Percentiles rank a stretch among this genome's conserved stretches.
Evolutionary conservation across 2,888 invertebrate genomes (phyloP).

Genomic region (Lomographa bimaculata): DNA sequence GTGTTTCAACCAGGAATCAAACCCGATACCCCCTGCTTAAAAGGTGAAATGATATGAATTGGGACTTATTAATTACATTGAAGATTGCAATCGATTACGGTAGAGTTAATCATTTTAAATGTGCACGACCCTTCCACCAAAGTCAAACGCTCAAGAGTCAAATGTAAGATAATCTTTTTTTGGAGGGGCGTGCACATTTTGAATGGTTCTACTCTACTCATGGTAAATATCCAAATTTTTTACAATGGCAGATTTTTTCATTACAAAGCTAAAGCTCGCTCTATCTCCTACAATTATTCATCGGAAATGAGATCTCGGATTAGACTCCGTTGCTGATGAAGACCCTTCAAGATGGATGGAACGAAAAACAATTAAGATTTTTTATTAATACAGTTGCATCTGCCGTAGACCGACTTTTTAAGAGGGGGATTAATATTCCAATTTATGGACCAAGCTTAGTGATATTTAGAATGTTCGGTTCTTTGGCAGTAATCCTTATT

Average conservation of each 20-base stretch:
- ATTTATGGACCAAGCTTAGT: conserved; percentile 6
- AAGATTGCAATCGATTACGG: no score
- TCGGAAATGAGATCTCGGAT: conserved; percentile 75
- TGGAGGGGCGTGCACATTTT: no score
- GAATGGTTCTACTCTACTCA: no score
- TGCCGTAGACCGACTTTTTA: conserved; percentile 11
- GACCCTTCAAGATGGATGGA: conserved; percentile 52
- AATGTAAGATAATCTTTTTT: no score
- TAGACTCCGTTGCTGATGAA: conserved; percentile 59
- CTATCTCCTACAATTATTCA: conserved; percentile 66
- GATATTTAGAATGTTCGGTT: not conserved
- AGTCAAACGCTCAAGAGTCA: no score
- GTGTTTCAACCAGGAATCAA: no score
- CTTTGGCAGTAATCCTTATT: no score
- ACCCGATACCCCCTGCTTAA: no score
- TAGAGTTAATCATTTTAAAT: no score
- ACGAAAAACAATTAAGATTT: conserved; percentile 62
- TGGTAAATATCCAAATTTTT: conserved; percentile 2
- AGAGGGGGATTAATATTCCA: conserved; percentile 18
- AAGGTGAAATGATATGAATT: no score
- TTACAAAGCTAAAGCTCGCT: conserved; percentile 27
- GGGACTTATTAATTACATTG: no score
- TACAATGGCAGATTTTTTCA: conserved; percentile 10
- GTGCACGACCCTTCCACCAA: no score
- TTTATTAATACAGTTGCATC: conserved; percentile 46